These are phyloP conservation scores for Aspidiotus rigidus DNA, from an alignment of 2,888 invertebrate species.

Conservation along the genomic window DNA sequence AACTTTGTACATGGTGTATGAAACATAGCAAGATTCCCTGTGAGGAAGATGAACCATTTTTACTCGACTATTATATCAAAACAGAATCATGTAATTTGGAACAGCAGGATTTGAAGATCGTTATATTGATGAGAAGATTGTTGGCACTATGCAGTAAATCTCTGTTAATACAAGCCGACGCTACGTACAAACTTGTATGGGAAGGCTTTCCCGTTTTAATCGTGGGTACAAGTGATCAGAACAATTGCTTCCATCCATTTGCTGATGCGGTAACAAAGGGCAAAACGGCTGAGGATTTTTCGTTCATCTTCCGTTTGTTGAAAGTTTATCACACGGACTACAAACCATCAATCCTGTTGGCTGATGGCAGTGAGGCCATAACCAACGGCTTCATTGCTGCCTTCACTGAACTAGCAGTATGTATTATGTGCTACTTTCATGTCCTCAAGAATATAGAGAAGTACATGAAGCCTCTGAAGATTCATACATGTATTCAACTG, in stretches of 20 bases:
- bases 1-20: neutral
- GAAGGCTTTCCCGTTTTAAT: constrained; percentile 14
- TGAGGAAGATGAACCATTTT: neutral
- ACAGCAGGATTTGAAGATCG: constrained; percentile 30
- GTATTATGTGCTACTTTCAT: constrained; percentile 33
- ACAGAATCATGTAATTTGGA: constrained; percentile 23
- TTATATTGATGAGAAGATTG: constrained; percentile 26
- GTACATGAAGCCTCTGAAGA: constrained; percentile 19
- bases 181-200: constrained; percentile 5
- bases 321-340: neutral
- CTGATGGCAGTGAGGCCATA: constrained; percentile 31
- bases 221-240: constrained; percentile 25
- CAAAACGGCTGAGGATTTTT: constrained; percentile 26
- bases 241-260: constrained; percentile 25
- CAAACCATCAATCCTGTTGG: constrained; percentile 17
- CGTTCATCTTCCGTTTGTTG: neutral
- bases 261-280: constrained; percentile 25
- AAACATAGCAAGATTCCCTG: neutral
- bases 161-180: neutral
- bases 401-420: constrained; percentile 22
- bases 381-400: constrained; percentile 23
- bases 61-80: too few species aligned
- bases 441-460: constrained; percentile 29
- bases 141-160: neutral
- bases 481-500: neutral